Evolutionary conservation across 2,888 invertebrate species (phyloP).

Genomic region (Eupelmus urozonus): DNA sequence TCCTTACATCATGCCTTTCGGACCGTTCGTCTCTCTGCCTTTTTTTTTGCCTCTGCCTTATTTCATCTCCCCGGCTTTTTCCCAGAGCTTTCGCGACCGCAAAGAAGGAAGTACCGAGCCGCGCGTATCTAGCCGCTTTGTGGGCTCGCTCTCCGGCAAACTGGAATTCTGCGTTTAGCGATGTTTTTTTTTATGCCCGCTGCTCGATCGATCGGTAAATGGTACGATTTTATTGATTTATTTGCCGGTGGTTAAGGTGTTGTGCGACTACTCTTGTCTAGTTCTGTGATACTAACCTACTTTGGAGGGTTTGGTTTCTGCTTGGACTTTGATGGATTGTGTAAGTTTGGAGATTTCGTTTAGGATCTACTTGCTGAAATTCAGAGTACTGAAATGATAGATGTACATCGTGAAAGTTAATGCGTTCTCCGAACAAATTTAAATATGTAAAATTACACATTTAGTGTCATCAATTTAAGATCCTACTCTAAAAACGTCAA

Average conservation of each 20-base stretch:
- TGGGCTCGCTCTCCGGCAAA: not conserved
- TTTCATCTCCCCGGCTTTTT: slow-evolving; percentile 23
- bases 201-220: not conserved
- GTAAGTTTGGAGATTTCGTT: too few species aligned
- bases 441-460: too few species aligned
- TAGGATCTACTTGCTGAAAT: too few species aligned
- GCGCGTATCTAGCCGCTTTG: not conserved
- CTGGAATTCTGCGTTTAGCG: slow-evolving; percentile 22
- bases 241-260: not conserved
- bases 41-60: slow-evolving; percentile 7
- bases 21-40: not conserved
- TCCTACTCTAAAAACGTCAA: too few species aligned
- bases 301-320: too few species aligned
- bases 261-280: too few species aligned
- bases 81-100: slow-evolving; percentile 31
- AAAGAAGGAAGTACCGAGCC: slow-evolving; percentile 28
- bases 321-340: too few species aligned
- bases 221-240: slow-evolving; percentile 13
- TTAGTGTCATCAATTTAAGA: too few species aligned
- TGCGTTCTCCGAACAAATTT: too few species aligned
- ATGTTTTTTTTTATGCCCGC: not conserved
- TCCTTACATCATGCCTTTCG: slow-evolving; percentile 31
- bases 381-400: too few species aligned
- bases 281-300: too few species aligned
- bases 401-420: too few species aligned